phyloP scores from a whole-genome alignment of 37 sponge, comb jelly and placozoan genomes.

The Theonella swinhoei region DNA sequence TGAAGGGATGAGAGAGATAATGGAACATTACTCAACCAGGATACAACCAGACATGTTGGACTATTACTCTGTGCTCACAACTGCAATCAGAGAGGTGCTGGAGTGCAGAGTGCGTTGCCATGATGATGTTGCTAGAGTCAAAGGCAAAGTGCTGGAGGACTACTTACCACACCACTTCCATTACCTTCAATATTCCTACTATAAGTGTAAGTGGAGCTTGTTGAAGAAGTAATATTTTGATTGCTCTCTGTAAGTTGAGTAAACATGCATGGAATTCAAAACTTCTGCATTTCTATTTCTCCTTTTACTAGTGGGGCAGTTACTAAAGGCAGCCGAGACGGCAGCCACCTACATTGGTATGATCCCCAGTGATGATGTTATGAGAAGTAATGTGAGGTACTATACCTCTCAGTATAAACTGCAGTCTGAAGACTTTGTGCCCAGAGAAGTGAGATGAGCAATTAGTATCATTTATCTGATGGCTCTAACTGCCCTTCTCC shows the following conservation, averaged over 20 bases:
- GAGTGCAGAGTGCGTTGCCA: slow-evolving; percentile 49
- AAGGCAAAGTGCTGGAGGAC: not conserved
- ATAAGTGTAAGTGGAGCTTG: slow-evolving; percentile 56
- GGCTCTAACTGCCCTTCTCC: not conserved
- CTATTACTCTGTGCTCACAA: slow-evolving; percentile 37
- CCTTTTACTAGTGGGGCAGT: slow-evolving; percentile 58
- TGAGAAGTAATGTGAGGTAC: slow-evolving; percentile 53
- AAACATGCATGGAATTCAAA: too few relatives aligned
- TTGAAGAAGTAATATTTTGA: too few relatives aligned
- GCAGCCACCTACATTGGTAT: slow-evolving; percentile 54
- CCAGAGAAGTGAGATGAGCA: slow-evolving; percentile 40
- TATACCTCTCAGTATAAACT: slow-evolving; percentile 37
- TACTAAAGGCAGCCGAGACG: slow-evolving; percentile 42
- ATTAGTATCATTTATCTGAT: not conserved
- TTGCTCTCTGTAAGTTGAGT: too few relatives aligned
- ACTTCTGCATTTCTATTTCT: too few relatives aligned
- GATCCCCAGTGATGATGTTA: slow-evolving; percentile 48
- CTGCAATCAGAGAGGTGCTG: slow-evolving; percentile 34
- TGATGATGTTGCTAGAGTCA: slow-evolving; percentile 27
- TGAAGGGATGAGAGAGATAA: slow-evolving; percentile 3
- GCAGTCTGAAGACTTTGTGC: slow-evolving; percentile 26
- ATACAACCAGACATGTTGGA: slow-evolving; percentile 50
- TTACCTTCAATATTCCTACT: slow-evolving; percentile 71
- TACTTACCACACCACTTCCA: slow-evolving; percentile 47
- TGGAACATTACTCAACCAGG: not conserved